These are phyloP conservation scores for Scaptomyza flava DNA, from an alignment of 2,888 invertebrate genomes.

Conservation along the genomic window DNA sequence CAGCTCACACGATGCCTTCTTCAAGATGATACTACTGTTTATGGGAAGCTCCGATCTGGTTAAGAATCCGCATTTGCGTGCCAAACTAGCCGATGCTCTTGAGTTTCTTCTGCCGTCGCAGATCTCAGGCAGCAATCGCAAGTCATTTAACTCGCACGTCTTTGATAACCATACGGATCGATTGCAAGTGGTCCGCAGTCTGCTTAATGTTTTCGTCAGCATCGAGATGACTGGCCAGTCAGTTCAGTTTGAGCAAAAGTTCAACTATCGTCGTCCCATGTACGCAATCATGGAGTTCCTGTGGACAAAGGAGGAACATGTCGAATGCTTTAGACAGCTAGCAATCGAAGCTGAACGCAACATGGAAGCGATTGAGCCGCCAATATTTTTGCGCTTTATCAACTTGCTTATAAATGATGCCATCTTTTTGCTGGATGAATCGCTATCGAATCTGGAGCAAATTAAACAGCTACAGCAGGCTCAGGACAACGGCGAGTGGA, in stretches of 20 bases:
- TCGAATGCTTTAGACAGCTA: conserved; percentile 90
- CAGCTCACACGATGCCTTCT: conserved; percentile 86
- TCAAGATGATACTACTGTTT: conserved; percentile 92
- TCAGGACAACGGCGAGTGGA: conserved; percentile 91
- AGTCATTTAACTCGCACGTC: conserved; percentile 88
- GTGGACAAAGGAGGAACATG: conserved; percentile 93
- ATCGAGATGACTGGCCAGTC: conserved; percentile 99
- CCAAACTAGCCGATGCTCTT: conserved; percentile 94
- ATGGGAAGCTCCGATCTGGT: conserved; percentile 94
- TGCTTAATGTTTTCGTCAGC: conserved; percentile 97
- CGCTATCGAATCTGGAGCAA: conserved; percentile 94
- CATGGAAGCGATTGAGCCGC: conserved; percentile 96
- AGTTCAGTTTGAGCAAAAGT: conserved; percentile 98
- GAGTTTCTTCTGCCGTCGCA: conserved; percentile 93
- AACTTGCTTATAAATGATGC: conserved; percentile 99
- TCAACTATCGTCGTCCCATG: conserved; percentile 98
- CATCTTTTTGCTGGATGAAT: conserved; percentile 95
- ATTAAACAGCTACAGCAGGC: conserved; percentile 92
- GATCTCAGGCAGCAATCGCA: conserved; percentile 71
- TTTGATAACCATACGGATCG: conserved; percentile 92
- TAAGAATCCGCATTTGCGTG: conserved; percentile 96
- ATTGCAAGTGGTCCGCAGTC: conserved; percentile 90
- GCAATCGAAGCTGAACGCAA: conserved; percentile 92
- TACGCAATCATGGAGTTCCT: conserved; percentile 96
- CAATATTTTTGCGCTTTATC: conserved; percentile 96